Evolutionary conservation across 2,888 invertebrate species (phyloP), one percentile per base, ranked within the genome.

Genomic region (Poecilobothrus nobilitatus): DNA sequence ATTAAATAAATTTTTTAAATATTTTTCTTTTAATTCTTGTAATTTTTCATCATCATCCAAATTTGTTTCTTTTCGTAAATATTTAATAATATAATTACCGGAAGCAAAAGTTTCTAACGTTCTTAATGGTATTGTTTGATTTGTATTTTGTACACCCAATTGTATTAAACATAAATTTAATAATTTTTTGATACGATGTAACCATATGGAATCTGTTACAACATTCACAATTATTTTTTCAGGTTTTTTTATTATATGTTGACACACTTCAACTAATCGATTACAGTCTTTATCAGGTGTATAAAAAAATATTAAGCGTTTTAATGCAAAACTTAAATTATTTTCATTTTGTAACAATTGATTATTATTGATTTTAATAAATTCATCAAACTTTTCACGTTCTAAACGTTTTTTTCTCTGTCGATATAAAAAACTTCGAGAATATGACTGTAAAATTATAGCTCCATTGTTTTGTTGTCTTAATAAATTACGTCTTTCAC

Each of bases 401-500:
- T 91, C 87, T 69, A 83, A 78, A 68, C 87, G 84, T 79, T 90
- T 91, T 71, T 87, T 84, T 63, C 85, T 84, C 78, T 89, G 88
- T 37, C 93, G 84, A 61, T 85, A 84, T 33, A 92, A 82, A 75
- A 89, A 93, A 73, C 93, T 91, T 70, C 94, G 84, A 9, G 89
- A 87, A 80, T 87, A 88, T 0, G 93, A 91, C 81, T 96, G 95
- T 70, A 96, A 88, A 76, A 90, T 88, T 72, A 92, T 85, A 18
- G 93, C 88, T 77, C 93, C 91, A 74, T 88, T 88, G 44, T 89
- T 84, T 75, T 89, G 88, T 75, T 86, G 85, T 71, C 94, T 86
- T 73, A 89, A 85, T 77, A 93, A 93, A 84, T 95, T 94, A 79
- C 96, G 85, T 82, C 94, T 94, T 73, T 89, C 87, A 72, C 96